Percentiles rank a stretch among this genome's conserved stretches.
Evolutionary conservation across 1,140 invertebrate species (phyloP).

Genomic region (Halictus rubicundus): DNA sequence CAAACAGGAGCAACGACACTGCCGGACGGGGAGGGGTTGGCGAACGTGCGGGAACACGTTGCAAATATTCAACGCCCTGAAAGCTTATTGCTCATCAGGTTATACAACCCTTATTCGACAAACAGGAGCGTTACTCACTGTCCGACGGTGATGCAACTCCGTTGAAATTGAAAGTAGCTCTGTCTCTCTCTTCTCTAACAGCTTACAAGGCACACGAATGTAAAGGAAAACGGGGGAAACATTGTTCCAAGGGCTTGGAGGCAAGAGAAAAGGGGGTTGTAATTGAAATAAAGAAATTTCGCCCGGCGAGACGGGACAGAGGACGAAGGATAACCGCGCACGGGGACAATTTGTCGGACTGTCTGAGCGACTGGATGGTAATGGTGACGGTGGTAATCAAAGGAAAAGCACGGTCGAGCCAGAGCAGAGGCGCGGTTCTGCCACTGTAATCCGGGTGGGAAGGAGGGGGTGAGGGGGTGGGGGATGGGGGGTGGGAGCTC

Average conservation of each 20-base stretch:
- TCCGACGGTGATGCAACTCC: constrained; percentile 23
- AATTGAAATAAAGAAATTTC: too few relatives aligned
- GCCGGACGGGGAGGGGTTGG: background rate
- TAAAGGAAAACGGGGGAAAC: background rate
- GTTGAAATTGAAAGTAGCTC: constrained; percentile 12
- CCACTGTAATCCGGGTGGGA: constrained; percentile 13
- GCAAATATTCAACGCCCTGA: constrained; percentile 27
- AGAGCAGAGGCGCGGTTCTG: background rate
- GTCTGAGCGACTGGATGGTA: background rate
- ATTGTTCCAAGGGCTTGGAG: background rate
- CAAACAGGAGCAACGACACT: constrained; percentile 50
- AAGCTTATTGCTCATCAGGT: constrained; percentile 32
- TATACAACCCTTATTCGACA: constrained; percentile 43
- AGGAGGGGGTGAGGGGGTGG: too few relatives aligned
- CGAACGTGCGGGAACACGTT: constrained; percentile 14
- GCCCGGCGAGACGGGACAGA: too few relatives aligned
- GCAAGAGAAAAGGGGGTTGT: too few relatives aligned
- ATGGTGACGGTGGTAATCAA: constrained; percentile 18
- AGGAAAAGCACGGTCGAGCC: background rate
- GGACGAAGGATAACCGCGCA: background rate
- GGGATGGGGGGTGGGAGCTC: background rate
- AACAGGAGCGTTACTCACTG: constrained; percentile 32
- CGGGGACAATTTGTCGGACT: background rate
- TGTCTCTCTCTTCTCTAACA: too few relatives aligned
- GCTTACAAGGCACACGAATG: too few relatives aligned